Base-by-base conservation (phyloP, 2,888 invertebrate species). In the Microplitis manilae region DNA sequence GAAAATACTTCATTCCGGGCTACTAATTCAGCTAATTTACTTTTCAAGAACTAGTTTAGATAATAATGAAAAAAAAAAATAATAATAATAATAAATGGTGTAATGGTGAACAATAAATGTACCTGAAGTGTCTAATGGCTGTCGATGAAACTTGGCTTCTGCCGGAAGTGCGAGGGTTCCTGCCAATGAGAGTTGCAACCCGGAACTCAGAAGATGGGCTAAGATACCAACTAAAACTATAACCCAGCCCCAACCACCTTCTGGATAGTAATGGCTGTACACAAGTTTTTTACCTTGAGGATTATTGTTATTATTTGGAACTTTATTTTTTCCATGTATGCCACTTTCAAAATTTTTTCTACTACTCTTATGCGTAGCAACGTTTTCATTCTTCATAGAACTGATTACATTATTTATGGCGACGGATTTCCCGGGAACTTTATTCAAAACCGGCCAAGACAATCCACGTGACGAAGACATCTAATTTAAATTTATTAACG, bases 241-340 rank as follows among this genome's bases (percentile, higher is more conserved):
- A 62, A 73, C 30, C 73, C 73, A 96, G 15, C 96, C 96, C 96
- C 96, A 96, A 13, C 96, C 96, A 2, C 96, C 96, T 91, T 96
- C 96, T 4, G 96, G 96, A 90, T 96, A 96, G 90, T 96, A 96
- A 84, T 96, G 94, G 50, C 94, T 92, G 76, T 94, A 93, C 68
- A 94, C 91, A 68, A 94, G 92, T 73, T 94, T 91, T 8, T 94
- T 92, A 0, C 94, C 94, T 65, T 93, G 92, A 50, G 9, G 13
- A 50, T 50, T 5, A 50, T 50, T 50, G 13, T 50, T 4, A 2
- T 50, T 5, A 50, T 50, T 50, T 50, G 50, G 9, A 13, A 50
- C 50, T 50, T 50, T 50, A 13, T 13, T n/a, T 64, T 71, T 7
- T 60, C 39, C 40, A 61, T 38, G 30, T 41, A 68, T 30, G 68